These are phyloP conservation scores for Alloplasta piceator DNA, from an alignment of 2,888 invertebrate genomes.

Conservation along the genomic window DNA sequence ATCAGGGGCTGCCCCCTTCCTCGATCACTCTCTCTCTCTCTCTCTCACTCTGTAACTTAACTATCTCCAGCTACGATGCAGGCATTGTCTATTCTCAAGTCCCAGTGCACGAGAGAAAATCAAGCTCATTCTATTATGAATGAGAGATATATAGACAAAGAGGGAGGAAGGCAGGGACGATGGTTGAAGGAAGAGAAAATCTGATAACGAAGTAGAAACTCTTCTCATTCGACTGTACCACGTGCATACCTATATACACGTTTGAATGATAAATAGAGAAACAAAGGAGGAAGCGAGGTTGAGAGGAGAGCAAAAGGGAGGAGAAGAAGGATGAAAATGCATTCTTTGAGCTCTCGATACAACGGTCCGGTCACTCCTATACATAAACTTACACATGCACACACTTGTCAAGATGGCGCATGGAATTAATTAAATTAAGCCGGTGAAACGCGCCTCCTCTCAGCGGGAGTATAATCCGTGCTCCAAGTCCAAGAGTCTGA, in stretches of 20 bases:
- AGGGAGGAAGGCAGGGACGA: conserved; percentile 10
- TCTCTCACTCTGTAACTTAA: conserved; percentile 29
- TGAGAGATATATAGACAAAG: conserved; percentile 27
- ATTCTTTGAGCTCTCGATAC: conserved; percentile 73
- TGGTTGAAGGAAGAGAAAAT: conserved; percentile 76
- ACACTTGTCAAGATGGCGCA: conserved; percentile 81
- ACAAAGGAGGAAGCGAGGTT: conserved; percentile 62
- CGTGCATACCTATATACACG: conserved; percentile 38
- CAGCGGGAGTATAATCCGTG: conserved; percentile 73
- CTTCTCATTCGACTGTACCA: conserved; percentile 61
- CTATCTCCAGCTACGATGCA: conserved; percentile 33
- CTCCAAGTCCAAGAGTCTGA: conserved; percentile 42
- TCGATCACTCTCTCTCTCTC: conserved; percentile 35
- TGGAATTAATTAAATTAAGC: conserved; percentile 82
- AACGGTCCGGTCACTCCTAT: conserved; percentile 24
- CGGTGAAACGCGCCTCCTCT: conserved; percentile 75
- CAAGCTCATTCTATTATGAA: conserved; percentile 33
- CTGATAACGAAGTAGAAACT: conserved; percentile 77
- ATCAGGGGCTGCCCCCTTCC: conserved; percentile 13
- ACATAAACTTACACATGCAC: conserved; percentile 69
- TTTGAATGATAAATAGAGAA: conserved; percentile 59
- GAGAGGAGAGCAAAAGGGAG: conserved; percentile 65
- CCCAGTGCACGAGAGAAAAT: conserved; percentile 46
- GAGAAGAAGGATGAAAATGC: conserved; percentile 78
- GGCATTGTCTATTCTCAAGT: conserved; percentile 43